Base-by-base conservation (phyloP, 2,888 invertebrate species). In the Tuta absoluta region DNA sequence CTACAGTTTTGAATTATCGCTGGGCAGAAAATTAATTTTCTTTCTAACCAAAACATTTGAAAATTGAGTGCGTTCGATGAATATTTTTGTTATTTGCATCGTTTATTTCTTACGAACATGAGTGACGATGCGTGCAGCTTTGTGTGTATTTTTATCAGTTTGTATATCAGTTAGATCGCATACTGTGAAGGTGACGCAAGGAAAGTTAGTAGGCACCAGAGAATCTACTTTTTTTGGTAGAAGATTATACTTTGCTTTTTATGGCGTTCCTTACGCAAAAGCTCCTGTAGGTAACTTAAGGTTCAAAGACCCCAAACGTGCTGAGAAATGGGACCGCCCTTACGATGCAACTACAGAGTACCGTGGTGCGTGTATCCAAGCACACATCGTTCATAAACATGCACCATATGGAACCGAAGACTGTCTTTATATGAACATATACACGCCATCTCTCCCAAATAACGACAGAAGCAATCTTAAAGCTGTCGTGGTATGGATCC, bases 361-460 rank as follows among this genome's bases (percentile, higher is more conserved):
- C 51, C 82, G 81, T 51, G 89, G 89, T 0, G 80, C 89, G 0
- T 96, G 95, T 78, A 94, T 95, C 0, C 95, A 95, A 80, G 72
- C 89, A 0, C 93, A 93, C 66, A 83, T 91, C 11, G 81, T 84
- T 21, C 86, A 89, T 64, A 87, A 84, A 72, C 70, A 83, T 23
- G 78, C 74, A 1, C 23, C 81, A 23, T 87, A 79, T 74, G 94
- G 94, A 7, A 81, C 81, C 59, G 94, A 94, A 80, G 93, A 94
- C 75, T 95, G 95, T 71, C 89, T 95, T 0, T 93, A 93, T 72
- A 73, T 95, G n/a, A 95, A 95, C 77, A 93, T 95, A 7, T 95
- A 93, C 75, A 93, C 94, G 7, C 94, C 94, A 1, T 77, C 78
- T 65, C 72, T 93, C 66, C 82, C 82, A 0, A 82, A 79, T 58